A percentile compares a stretch with the other conserved stretches of the same genome.
Evolutionary conservation across 2,797 vertebrate genomes (phyloP).

Genomic region (Notolepis coatsorum): DNA sequence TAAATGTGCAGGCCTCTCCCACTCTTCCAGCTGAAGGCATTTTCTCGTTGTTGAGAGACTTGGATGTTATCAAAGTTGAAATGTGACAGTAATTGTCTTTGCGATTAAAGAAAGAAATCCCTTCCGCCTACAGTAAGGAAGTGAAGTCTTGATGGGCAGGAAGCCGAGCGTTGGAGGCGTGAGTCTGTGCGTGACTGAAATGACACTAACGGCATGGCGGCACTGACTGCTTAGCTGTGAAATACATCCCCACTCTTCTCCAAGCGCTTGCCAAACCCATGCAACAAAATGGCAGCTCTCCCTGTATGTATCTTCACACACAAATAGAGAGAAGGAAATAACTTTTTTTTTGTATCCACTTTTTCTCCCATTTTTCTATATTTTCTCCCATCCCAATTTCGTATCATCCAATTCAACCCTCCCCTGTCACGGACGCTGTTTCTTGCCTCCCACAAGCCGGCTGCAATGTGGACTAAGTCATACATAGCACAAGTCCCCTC

Average conservation of each 20-base stretch:
- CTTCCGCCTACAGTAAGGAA: not conserved
- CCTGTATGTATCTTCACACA: conserved; percentile 5
- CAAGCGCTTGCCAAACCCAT: conserved; percentile 23
- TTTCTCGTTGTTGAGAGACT: too few relatives aligned
- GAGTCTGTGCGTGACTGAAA: conserved; percentile 29
- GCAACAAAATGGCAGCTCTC: conserved; percentile 26
- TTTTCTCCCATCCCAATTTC: too few relatives aligned
- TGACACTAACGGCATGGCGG: not conserved
- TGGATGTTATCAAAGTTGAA: not conserved
- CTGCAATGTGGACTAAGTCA: too few relatives aligned
- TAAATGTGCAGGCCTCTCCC: too few relatives aligned
- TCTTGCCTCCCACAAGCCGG: too few relatives aligned
- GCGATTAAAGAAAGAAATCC: not conserved
- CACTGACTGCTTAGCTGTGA: not conserved
- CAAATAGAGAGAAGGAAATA: conserved; percentile 6
- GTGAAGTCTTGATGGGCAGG: not conserved
- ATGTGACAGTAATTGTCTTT: not conserved
- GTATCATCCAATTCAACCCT: too few relatives aligned
- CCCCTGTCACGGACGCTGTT: too few relatives aligned
- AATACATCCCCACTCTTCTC: conserved; percentile 22
- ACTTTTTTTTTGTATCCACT: too few relatives aligned
- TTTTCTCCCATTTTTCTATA: too few relatives aligned
- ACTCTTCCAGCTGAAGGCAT: too few relatives aligned
- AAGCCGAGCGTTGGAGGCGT: conserved; percentile 24
- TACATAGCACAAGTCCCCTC: too few relatives aligned